Percentiles rank a stretch among this genome's conserved stretches.
phyloP scores from a whole-genome alignment of 2,888 invertebrate species.

The Xanthia icteritia region DNA sequence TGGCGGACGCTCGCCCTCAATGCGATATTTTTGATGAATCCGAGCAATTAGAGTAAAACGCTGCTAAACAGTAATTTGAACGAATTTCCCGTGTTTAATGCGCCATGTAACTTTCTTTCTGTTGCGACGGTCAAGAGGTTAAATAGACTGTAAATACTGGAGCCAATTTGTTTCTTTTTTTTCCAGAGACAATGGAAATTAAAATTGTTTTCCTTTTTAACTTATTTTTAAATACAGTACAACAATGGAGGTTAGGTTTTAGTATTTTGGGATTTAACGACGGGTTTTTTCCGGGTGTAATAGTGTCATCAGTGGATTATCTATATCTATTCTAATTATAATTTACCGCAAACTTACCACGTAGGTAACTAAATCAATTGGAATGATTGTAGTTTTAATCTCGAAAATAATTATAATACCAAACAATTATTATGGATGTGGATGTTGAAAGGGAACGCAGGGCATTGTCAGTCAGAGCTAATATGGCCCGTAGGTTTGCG shows the following conservation, averaged over 20 bases:
- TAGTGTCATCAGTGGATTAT: not conserved
- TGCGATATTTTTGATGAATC: slow-evolving; percentile 82
- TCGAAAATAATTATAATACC: no score
- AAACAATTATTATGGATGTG: no score
- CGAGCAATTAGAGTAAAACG: slow-evolving; percentile 88
- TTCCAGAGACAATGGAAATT: slow-evolving; percentile 53
- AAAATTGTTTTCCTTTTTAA: slow-evolving; percentile 43
- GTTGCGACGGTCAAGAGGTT: slow-evolving; percentile 78
- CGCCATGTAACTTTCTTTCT: slow-evolving; percentile 87
- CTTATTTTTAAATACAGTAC: slow-evolving; percentile 49
- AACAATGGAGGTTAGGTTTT: slow-evolving; percentile 39
- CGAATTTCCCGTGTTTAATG: slow-evolving; percentile 86
- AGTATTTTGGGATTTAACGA: slow-evolving; percentile 29
- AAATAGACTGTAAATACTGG: slow-evolving; percentile 87
- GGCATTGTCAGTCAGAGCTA: no score
- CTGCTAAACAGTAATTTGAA: slow-evolving; percentile 85
- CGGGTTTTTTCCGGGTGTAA: not conserved
- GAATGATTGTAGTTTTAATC: not conserved
- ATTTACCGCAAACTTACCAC: not conserved
- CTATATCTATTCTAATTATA: not conserved
- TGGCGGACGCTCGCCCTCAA: slow-evolving; percentile 76
- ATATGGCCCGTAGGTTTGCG: no score
- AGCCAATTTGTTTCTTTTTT: slow-evolving; percentile 59
- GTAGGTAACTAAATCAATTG: not conserved
- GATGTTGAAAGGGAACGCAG: no score